Percentiles rank a stretch among this genome's conserved stretches.
Evolutionary conservation across 2,797 vertebrate genomes (phyloP).

Genomic region (Melopsittacus undulatus): DNA sequence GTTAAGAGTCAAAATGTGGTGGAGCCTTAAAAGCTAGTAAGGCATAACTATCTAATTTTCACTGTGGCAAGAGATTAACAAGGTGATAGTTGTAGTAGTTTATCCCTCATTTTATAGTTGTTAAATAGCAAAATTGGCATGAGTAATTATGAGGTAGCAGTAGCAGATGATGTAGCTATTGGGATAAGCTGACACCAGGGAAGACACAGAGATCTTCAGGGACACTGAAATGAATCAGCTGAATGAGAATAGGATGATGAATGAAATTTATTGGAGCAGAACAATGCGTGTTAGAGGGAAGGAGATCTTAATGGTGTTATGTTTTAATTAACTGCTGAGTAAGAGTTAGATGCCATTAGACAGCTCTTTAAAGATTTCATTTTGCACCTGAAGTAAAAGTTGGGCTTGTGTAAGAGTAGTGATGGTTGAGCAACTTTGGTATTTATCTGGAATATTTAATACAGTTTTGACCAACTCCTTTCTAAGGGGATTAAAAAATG

Average conservation of each 20-base stretch:
- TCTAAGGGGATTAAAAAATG: not conserved
- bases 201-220: not conserved
- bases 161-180: not conserved
- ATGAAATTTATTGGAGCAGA: not conserved
- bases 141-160: not conserved
- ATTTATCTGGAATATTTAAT: not conserved
- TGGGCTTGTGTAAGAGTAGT: not conserved
- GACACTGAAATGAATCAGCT: not conserved
- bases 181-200: not conserved
- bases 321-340: not conserved
- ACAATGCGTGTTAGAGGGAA: not conserved
- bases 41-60: not conserved
- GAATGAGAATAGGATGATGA: not conserved
- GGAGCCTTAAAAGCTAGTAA: not conserved
- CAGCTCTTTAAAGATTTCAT: not conserved
- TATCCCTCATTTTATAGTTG: accelerated
- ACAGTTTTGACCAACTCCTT: not conserved
- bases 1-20: not conserved
- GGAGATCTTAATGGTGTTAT: not conserved
- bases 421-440: not conserved
- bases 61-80: not conserved
- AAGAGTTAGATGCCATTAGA: not conserved
- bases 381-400: not conserved
- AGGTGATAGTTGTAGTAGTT: not conserved
- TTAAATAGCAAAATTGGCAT: not conserved